Percentiles rank a stretch among this genome's conserved stretches.
phyloP scores from a whole-genome alignment of 1,140 invertebrate species.

The Drosophila asahinai region DNA sequence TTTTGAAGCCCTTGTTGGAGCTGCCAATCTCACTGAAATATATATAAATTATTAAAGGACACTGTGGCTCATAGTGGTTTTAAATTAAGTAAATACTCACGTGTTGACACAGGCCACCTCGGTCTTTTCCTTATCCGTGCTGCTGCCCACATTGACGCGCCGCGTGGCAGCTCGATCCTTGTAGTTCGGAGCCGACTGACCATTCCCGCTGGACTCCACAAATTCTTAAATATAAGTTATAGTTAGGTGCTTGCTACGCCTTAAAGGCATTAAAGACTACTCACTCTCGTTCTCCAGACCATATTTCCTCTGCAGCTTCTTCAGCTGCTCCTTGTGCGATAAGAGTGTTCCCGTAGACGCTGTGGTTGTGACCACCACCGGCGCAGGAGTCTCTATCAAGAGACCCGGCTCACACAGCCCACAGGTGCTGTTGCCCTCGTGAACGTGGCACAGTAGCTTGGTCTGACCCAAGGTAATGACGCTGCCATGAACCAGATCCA shows the following conservation, averaged over 20 bases:
- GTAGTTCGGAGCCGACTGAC: constrained; percentile 85
- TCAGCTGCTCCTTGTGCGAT: constrained; percentile 90
- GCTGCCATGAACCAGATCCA: constrained; percentile 91
- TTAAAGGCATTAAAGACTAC: constrained; percentile 15
- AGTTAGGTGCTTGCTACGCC: too few relatives aligned
- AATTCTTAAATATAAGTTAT: constrained; percentile 67
- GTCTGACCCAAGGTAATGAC: constrained; percentile 89
- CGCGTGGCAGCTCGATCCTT: constrained; percentile 92
- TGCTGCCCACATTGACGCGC: constrained; percentile 91
- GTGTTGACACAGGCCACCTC: constrained; percentile 91
- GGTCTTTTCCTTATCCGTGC: constrained; percentile 93
- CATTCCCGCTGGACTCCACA: constrained; percentile 67
- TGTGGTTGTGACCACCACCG: constrained; percentile 5
- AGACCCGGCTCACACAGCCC: constrained; percentile 95
- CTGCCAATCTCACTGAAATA: constrained; percentile 89
- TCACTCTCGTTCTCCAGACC: constrained; percentile 88
- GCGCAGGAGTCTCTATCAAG: constrained; percentile 85
- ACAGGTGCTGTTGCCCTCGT: constrained; percentile 93
- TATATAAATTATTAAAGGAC: not conserved
- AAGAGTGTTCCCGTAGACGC: constrained; percentile 34
- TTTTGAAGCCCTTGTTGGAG: constrained; percentile 95
- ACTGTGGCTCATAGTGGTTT: too few relatives aligned
- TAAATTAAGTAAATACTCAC: constrained; percentile 86
- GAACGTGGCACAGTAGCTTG: constrained; percentile 93
- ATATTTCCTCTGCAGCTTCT: constrained; percentile 93